Evolutionary conservation across 2,113 vertebrate genomes (phyloP), one percentile per base, ranked within the genome.

Genomic region (Halcyon senegalensis): DNA sequence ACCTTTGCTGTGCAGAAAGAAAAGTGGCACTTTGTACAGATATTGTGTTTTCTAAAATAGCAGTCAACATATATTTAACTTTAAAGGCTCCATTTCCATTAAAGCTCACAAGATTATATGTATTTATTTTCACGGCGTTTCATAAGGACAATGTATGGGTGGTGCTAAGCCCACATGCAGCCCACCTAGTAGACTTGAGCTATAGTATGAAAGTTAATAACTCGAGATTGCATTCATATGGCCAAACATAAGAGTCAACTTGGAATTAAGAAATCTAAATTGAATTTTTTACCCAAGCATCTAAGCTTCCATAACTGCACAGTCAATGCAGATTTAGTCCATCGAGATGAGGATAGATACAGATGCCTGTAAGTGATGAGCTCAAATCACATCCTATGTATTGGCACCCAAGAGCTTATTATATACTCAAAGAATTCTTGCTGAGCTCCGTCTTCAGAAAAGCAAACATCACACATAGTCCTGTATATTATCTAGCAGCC

Each of bases 131-230:
- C 23, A 37, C 1, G 3, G 4, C 31, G 31, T 21, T 31, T 76
- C n/a, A 23, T 25, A 58, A 87, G 20, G 25, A 33, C n/a, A 18
- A 10, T 60, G 77, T 64, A 56, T 31, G 10, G 4, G 10, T 58
- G 12, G 3, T 66, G 44, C 67, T 73, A 86, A 77, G 16, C 6
- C 33, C 7, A 20, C 0, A 0, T 70, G 41, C 51, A 70, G 8
- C 10, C n/a, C 55, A 59, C 28, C 31, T 56, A 58, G 28, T 51
- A 67, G 46, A 50, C 25, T 73, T 59, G 37, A 78, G 46, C 11
- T 67, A 39, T 8, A 10, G 8, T 58, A 18, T 83, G 50, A 41
- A 77, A 74, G 15, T 59, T 60, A 74, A 16, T 41, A 73, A 35
- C 23, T 64, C 1, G 2, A 83, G 75, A 39, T 78, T n/a, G 5